Conservation (phyloP, 2,113 vertebrate species). For the Dasyurus viverrinus region DNA sequence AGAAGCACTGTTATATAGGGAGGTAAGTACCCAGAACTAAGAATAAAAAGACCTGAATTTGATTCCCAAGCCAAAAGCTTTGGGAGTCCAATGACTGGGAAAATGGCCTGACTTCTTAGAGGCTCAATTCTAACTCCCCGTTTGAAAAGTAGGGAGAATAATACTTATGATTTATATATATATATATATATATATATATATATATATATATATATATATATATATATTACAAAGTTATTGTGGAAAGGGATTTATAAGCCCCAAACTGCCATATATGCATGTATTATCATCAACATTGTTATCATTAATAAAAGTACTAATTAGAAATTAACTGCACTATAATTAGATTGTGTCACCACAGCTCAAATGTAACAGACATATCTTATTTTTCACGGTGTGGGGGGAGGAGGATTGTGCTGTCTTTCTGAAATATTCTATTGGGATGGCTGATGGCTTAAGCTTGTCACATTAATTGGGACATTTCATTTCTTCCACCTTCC, state of each 20-base stretch:
- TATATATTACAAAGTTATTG: not conserved
- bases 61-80: not conserved
- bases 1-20: not conserved
- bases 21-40: not conserved
- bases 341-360: not conserved
- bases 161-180: not conserved
- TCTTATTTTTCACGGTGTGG: not conserved
- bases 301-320: not conserved
- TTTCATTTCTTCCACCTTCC: not conserved
- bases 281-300: not conserved
- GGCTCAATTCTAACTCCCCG: not conserved
- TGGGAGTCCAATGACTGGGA: not conserved
- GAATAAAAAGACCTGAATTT: not conserved
- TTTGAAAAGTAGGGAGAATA: not conserved
- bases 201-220: not conserved
- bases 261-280: not conserved
- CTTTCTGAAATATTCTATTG: not conserved
- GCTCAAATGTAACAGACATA: not conserved
- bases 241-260: not conserved
- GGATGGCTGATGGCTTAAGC: not conserved
- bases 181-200: no score
- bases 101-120: not conserved
- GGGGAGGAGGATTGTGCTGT: not conserved
- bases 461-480: constrained; percentile 55
- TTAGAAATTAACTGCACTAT: not conserved